Conservation (phyloP, 2,797 vertebrate species). For the Tarsius wallacei region DNA sequence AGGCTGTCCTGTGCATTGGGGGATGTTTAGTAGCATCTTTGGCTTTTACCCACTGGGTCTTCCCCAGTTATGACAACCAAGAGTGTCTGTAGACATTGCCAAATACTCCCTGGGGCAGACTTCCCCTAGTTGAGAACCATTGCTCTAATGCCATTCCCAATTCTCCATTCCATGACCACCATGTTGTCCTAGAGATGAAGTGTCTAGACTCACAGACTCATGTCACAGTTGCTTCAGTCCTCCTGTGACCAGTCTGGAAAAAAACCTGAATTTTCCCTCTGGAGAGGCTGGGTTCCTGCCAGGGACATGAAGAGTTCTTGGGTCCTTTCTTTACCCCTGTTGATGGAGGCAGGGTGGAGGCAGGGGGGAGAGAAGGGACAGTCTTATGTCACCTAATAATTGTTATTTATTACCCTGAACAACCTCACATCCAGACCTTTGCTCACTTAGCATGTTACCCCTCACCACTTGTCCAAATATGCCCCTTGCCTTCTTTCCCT, state of each 20-base stretch:
- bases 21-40: background rate
- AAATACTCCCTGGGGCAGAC: background rate
- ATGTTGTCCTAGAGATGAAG: background rate
- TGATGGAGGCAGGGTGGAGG: background rate
- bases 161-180: background rate
- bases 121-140: background rate
- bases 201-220: background rate
- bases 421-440: background rate
- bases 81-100: background rate
- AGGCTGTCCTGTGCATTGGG: background rate
- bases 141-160: background rate
- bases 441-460: background rate
- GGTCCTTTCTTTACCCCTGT: background rate
- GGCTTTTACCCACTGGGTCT: background rate
- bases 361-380: background rate
- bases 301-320: background rate
- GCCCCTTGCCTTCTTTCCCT: background rate
- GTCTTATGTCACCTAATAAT: background rate
- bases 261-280: background rate
- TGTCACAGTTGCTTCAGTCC: background rate
- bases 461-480: background rate
- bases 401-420: background rate
- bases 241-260: background rate
- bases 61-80: background rate
- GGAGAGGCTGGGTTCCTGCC: background rate